These are phyloP conservation scores for Lasaia peninsularis DNA, from an alignment of 1,140 invertebrate species.

Conservation along the genomic window DNA sequence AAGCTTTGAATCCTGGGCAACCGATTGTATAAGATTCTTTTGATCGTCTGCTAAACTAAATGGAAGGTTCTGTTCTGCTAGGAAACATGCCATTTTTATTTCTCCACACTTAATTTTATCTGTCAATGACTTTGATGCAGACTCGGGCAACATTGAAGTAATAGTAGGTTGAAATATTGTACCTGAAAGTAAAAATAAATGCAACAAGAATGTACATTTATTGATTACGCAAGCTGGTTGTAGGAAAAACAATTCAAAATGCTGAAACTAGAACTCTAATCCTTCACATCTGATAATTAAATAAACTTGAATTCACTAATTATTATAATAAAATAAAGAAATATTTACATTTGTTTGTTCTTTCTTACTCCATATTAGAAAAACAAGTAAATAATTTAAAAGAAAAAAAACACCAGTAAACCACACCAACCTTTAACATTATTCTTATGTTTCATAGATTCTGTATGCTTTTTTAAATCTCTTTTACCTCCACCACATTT, in stretches of 20 bases:
- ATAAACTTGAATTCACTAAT: constrained; percentile 20
- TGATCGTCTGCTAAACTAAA: constrained; percentile 25
- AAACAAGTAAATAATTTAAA: constrained; percentile 26
- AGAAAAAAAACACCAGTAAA: constrained; percentile 22
- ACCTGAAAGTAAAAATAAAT: constrained; percentile 25
- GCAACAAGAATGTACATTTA: constrained; percentile 3
- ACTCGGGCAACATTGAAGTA: constrained; percentile 25
- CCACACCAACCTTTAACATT: constrained; percentile 25
- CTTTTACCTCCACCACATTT: constrained; percentile 28
- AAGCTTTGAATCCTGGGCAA: constrained; percentile 23
- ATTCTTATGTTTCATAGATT: constrained; percentile 25
- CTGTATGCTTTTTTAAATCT: constrained; percentile 25
- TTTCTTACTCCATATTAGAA: constrained; percentile 21
- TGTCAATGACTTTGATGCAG: constrained; percentile 27
- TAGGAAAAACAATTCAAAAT: constrained; percentile 5
- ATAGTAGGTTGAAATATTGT: constrained; percentile 26
- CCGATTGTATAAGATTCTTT: constrained; percentile 22
- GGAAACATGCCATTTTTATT: constrained; percentile 29
- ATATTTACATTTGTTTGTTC: constrained; percentile 18
- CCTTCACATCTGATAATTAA: constrained; percentile 24
- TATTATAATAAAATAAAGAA: constrained; percentile 15
- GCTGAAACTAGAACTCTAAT: constrained; percentile 19
- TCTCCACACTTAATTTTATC: constrained; percentile 29
- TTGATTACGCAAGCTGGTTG: constrained; percentile 10
- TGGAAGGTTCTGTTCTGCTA: constrained; percentile 26